These are phyloP conservation scores for Melolontha melolontha DNA, from an alignment of 2,888 invertebrate species.

Conservation along the genomic window DNA sequence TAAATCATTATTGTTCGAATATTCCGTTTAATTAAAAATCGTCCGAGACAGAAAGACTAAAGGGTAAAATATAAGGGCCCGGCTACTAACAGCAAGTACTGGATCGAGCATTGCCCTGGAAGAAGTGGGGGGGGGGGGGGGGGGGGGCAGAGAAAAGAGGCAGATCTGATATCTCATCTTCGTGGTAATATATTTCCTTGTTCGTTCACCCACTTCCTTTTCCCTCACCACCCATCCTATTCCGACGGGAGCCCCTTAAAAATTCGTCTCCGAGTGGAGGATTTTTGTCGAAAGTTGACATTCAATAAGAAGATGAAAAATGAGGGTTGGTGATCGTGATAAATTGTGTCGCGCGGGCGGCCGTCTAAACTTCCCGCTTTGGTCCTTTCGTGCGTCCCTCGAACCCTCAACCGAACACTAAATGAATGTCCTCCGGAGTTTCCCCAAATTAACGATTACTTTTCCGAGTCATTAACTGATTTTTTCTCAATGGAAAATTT, in stretches of 20 bases:
- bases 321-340: constrained; percentile 25
- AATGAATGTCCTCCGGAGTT: constrained; percentile 23
- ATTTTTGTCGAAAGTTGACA: constrained; percentile 38
- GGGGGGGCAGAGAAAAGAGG: too few relatives aligned
- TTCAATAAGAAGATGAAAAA: constrained; percentile 38
- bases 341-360: constrained; percentile 27
- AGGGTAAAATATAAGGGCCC: too few relatives aligned
- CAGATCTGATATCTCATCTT: too few relatives aligned
- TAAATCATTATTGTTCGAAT: too few relatives aligned
- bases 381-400: background rate
- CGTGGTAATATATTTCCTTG: too few relatives aligned
- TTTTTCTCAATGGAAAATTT: background rate
- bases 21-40: too few relatives aligned
- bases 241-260: background rate
- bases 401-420: constrained; percentile 1
- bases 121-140: too few relatives aligned
- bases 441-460: constrained; percentile 22
- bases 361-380: background rate
- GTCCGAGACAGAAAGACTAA: too few relatives aligned
- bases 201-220: too few relatives aligned
- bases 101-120: too few relatives aligned
- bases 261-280: constrained; percentile 19
- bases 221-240: too few relatives aligned
- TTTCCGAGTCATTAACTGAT: constrained; percentile 32
- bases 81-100: too few relatives aligned